Conservation (phyloP, 2,888 invertebrate genomes). For the Tridacna crocea region DNA sequence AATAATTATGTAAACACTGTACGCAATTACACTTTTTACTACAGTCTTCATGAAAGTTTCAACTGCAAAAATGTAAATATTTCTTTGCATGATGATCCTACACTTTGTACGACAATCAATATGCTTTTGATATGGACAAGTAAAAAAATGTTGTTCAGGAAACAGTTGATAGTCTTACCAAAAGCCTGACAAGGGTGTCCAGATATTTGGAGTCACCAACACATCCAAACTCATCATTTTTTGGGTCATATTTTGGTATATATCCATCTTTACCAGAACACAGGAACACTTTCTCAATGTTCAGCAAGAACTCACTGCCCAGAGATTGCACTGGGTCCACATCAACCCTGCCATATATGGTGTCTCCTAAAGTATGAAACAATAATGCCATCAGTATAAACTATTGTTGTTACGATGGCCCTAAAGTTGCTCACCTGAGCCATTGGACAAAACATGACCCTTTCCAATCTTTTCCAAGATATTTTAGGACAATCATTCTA, state of each 20-base stretch:
- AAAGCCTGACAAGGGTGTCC: constrained; percentile 80
- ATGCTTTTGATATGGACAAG: too few relatives aligned
- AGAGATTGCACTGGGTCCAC: constrained; percentile 81
- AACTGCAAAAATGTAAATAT: too few relatives aligned
- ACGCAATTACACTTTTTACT: too few relatives aligned
- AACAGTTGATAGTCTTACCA: constrained; percentile 73
- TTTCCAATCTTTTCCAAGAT: too few relatives aligned
- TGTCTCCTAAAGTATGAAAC: constrained; percentile 75
- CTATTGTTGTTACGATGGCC: background rate
- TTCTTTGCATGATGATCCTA: too few relatives aligned
- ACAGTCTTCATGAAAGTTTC: too few relatives aligned
- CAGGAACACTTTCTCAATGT: constrained; percentile 83
- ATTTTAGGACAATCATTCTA: too few relatives aligned
- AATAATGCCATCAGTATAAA: background rate
- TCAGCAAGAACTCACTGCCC: constrained; percentile 79
- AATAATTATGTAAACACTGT: too few relatives aligned
- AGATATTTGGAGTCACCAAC: constrained; percentile 79
- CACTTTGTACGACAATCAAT: too few relatives aligned
- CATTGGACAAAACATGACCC: too few relatives aligned
- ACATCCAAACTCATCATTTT: constrained; percentile 82
- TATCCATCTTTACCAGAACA: constrained; percentile 84
- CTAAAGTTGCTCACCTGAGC: too few relatives aligned
- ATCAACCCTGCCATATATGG: constrained; percentile 82
- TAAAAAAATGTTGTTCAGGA: too few relatives aligned
- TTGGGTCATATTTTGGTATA: constrained; percentile 83